phyloP scores from a whole-genome alignment of 2,888 invertebrate genomes.

The Luperina testacea region DNA sequence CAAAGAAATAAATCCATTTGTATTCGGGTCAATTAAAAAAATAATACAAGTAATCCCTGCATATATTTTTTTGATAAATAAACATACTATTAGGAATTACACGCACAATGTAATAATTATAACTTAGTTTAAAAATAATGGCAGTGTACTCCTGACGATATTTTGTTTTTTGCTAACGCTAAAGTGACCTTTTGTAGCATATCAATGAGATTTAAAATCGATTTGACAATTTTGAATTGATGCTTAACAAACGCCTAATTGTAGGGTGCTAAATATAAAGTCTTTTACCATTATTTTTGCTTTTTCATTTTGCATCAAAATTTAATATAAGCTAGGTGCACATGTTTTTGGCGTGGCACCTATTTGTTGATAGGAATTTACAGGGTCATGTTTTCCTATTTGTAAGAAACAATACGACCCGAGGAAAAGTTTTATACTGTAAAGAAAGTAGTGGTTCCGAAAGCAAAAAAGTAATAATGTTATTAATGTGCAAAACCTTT shows the following conservation, averaged over 20 bases:
- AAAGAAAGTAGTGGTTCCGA: conserved; percentile 21
- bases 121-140: conserved; percentile 1
- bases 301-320: conserved; percentile 44
- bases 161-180: conserved; percentile 29
- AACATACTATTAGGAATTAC: conserved; percentile 14
- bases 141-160: conserved; percentile 41
- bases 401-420: conserved; percentile 34
- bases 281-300: conserved; percentile 16
- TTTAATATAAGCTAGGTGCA: conserved; percentile 48
- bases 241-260: conserved; percentile 36
- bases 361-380: conserved; percentile 44
- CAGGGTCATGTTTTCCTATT: conserved; percentile 32
- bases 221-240: conserved; percentile 40
- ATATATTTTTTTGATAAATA: conserved; percentile 11
- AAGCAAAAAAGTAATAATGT: conserved; percentile 6
- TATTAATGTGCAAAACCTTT: conserved; percentile 12
- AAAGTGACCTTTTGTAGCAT: conserved; percentile 8
- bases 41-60: not conserved
- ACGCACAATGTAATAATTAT: conserved; percentile 31
- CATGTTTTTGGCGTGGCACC: conserved; percentile 52
- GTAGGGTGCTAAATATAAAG: conserved; percentile 44
- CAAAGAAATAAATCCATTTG: not conserved
- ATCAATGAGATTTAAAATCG: conserved; percentile 40
- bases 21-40: not conserved
- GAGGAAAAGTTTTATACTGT: conserved; percentile 14